phyloP scores from a whole-genome alignment of 2,113 vertebrate species.

The Conger conger region DNA sequence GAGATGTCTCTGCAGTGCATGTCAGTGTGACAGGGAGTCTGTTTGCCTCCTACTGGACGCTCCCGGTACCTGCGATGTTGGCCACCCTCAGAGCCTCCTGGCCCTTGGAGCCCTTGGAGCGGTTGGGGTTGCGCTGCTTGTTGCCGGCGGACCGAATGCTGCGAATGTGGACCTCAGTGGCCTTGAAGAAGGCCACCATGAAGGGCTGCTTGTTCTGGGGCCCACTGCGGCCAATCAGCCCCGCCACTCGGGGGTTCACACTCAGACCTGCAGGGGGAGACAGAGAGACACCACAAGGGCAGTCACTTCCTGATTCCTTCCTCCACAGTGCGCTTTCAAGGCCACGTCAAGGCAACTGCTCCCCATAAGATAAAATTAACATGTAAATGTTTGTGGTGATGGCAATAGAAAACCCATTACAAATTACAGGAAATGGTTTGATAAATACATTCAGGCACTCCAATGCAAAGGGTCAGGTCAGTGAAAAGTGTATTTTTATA shows the following conservation, averaged over 20 bases:
- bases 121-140: conserved; percentile 88
- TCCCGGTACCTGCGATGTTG: conserved; percentile 80
- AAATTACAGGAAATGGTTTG: background rate
- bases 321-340: background rate
- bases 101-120: conserved; percentile 84
- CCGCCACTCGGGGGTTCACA: conserved; percentile 86
- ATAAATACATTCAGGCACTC: background rate
- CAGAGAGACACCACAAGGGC: conserved; percentile 40
- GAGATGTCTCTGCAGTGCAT: background rate
- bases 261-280: conserved; percentile 80
- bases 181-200: conserved; percentile 98
- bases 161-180: conserved; percentile 93
- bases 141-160: conserved; percentile 84
- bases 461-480: background rate
- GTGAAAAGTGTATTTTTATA: background rate
- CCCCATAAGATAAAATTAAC: background rate
- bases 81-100: conserved; percentile 89
- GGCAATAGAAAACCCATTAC: background rate
- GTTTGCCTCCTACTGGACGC: accelerated
- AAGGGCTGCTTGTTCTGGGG: conserved; percentile 98
- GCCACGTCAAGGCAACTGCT: background rate
- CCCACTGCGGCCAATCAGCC: conserved; percentile 87
- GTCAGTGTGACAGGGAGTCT: background rate
- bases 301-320: background rate
- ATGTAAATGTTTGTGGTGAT: background rate